A percentile compares a stretch with the other conserved stretches of the same genome.
phyloP scores from a whole-genome alignment of 2,888 invertebrate species.

The Nomada goodeniana region DNA sequence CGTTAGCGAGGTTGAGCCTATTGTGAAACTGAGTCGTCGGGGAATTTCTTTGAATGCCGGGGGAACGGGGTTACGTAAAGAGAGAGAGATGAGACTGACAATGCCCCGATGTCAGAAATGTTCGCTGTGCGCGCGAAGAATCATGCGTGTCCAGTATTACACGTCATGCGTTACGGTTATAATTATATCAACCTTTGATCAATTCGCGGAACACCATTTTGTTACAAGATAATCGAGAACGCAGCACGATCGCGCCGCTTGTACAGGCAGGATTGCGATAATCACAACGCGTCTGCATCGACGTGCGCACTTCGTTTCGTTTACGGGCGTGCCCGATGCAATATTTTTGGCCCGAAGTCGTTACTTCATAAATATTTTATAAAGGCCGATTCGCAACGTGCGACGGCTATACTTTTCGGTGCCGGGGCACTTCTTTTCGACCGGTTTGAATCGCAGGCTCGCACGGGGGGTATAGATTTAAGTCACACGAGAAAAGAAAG shows the following conservation, averaged over 20 bases:
- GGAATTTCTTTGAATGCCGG: not conserved
- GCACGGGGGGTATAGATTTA: slow-evolving; percentile 3
- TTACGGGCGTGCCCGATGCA: not conserved
- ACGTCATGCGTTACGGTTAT: too few relatives aligned
- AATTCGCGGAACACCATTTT: too few relatives aligned
- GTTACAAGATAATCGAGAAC: too few relatives aligned
- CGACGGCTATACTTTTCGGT: slow-evolving; percentile 6
- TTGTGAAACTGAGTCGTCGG: not conserved
- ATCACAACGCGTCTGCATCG: too few relatives aligned
- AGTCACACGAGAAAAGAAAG: not conserved
- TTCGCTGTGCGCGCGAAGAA: not conserved
- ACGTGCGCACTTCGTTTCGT: not conserved
- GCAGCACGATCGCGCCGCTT: too few relatives aligned
- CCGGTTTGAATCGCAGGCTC: not conserved
- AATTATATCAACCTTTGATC: too few relatives aligned
- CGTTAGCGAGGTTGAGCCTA: not conserved
- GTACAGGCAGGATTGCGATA: too few relatives aligned
- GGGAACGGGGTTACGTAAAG: slow-evolving; percentile 40
- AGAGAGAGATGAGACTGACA: slow-evolving; percentile 50
- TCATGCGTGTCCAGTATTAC: not conserved
- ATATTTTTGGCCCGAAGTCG: slow-evolving; percentile 6
- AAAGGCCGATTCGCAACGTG: slow-evolving; percentile 19
- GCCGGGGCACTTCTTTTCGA: slow-evolving; percentile 6
- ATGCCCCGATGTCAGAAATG: slow-evolving; percentile 27
- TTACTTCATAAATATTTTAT: slow-evolving; percentile 30